A percentile compares a stretch with the other conserved stretches of the same genome.
Evolutionary conservation across 2,113 vertebrate species (phyloP).

Genomic region (Azemiops feae): DNA sequence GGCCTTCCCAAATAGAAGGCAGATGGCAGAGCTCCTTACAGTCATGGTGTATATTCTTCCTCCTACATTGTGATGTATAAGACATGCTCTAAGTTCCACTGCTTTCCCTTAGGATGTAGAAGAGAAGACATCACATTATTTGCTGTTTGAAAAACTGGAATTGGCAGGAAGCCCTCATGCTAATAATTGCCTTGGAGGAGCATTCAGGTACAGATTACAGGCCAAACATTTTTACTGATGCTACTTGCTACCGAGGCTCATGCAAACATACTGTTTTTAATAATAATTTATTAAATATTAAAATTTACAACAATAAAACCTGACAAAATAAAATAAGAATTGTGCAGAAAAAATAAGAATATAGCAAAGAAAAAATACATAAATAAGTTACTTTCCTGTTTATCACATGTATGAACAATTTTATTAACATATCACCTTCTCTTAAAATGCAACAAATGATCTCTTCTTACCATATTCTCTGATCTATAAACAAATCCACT

Average conservation of each 20-base stretch:
- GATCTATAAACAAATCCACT: background rate
- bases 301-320: background rate
- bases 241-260: background rate
- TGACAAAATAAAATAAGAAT: background rate
- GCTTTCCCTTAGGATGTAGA: background rate
- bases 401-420: background rate
- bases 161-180: background rate
- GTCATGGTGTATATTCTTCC: slow-evolving; percentile 52
- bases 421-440: background rate
- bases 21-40: slow-evolving; percentile 65
- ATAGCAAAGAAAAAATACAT: background rate
- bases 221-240: background rate
- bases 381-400: background rate
- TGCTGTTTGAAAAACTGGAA: background rate
- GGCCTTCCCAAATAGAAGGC: slow-evolving; percentile 65
- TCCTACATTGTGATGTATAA: slow-evolving; percentile 16
- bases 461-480: background rate
- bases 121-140: background rate
- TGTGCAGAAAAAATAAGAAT: background rate
- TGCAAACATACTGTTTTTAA: background rate
- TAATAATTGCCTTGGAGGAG: background rate
- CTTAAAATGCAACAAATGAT: background rate
- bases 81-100: slow-evolving; percentile 2
- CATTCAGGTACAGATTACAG: background rate
- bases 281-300: background rate